A percentile compares a stretch with the other conserved stretches of the same genome.
phyloP scores from a whole-genome alignment of 2,113 vertebrate genomes.

The Eclectus roratus region DNA sequence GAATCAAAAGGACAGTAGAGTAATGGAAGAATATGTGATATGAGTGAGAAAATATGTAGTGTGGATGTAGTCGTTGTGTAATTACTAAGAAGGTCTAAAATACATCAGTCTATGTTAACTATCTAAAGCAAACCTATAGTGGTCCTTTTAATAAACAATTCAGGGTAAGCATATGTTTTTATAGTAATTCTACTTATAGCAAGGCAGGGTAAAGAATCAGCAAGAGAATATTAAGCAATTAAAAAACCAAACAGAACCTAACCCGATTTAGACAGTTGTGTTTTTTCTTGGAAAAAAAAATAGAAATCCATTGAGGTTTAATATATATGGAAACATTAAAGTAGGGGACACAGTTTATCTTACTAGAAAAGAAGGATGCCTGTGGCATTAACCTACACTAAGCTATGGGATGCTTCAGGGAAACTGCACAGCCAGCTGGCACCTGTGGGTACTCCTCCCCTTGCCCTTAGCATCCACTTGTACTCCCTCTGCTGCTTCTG shows the following conservation, averaged over 20 bases:
- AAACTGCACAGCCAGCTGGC: background rate
- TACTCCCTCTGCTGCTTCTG: background rate
- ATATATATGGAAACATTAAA: background rate
- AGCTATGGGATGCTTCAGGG: background rate
- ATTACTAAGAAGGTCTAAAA: background rate
- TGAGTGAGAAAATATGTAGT: background rate
- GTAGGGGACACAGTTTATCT: background rate
- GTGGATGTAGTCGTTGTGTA: background rate
- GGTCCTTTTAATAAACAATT: background rate
- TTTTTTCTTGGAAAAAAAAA: background rate
- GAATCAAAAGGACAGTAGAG: background rate
- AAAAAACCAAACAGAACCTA: accelerated
- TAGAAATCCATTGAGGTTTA: background rate
- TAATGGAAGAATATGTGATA: background rate
- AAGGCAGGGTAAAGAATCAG: background rate
- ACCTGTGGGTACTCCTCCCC: background rate
- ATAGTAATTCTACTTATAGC: background rate
- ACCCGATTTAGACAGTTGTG: background rate
- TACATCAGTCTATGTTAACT: background rate
- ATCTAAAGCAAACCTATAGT: background rate
- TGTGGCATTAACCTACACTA: background rate
- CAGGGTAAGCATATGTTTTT: background rate
- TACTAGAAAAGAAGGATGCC: background rate
- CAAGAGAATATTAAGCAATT: background rate
- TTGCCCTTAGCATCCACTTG: background rate